Evolutionary conservation across 2,888 invertebrate genomes (phyloP).

Genomic region (Adelphocoris suturalis): DNA sequence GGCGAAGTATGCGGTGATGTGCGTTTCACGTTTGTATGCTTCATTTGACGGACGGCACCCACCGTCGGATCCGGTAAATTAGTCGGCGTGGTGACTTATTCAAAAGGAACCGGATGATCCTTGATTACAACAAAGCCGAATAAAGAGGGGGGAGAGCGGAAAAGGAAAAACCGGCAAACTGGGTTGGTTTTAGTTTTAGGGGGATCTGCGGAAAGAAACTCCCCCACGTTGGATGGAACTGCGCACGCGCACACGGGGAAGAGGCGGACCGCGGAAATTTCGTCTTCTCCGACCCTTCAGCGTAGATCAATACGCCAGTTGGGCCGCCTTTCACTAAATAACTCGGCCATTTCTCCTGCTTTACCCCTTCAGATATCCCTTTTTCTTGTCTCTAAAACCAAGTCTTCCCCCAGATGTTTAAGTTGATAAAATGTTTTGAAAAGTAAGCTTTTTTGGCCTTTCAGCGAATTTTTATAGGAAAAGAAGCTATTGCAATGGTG

Average conservation of each 20-base stretch:
- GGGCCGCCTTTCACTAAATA: conserved; percentile 38
- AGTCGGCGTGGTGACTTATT: background rate
- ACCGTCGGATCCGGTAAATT: background rate
- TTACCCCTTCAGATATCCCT: background rate
- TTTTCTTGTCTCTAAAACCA: no score
- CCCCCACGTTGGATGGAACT: background rate
- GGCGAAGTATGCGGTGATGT: no score
- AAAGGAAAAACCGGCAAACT: background rate
- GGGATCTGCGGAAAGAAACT: background rate
- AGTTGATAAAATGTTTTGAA: no score
- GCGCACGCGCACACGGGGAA: background rate
- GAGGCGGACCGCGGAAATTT: conserved; percentile 26
- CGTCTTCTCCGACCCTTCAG: background rate
- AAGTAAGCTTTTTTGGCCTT: no score
- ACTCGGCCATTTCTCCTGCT: conserved; percentile 26
- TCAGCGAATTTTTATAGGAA: no score
- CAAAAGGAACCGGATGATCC: background rate
- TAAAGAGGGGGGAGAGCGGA: background rate
- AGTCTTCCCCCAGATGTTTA: no score
- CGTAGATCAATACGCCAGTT: conserved; percentile 45
- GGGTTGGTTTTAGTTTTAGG: conserved; percentile 15
- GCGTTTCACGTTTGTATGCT: no score
- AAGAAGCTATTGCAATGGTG: no score
- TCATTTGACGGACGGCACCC: no score
- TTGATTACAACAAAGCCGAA: background rate